Base-by-base conservation (phyloP, 1,140 invertebrate genomes). In the Hyles vespertilio region DNA sequence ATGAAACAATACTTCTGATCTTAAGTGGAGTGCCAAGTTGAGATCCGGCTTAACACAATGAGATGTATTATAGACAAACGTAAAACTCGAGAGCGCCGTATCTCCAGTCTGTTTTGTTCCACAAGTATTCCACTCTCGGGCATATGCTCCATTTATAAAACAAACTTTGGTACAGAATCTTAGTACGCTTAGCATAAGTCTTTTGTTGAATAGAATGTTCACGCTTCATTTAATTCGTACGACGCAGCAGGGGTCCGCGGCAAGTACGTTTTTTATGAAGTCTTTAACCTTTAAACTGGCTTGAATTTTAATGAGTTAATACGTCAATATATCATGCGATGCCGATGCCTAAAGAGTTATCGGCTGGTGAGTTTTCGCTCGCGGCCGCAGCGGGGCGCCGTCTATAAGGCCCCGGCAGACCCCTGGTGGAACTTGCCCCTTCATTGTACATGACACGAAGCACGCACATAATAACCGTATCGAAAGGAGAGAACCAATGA, bases 301-400 rank as follows among this genome's bases (percentile, higher is more conserved):
- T 79, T 80, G 73, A 73, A 77, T 81, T 81, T 77, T 72, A 81
- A 85, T 83, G 70, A 83, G 77, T 79, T 79, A 86, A 82, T 81
- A 81, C 76, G 70, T 79, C 80, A 72, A 82, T 82, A 70, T 70
- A 84, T 82, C 79, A 75, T 79, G 57, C 75, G 72, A 74, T 77
- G 73, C 65, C 62, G 67, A 73, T 67, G 62, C 63, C 67, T 74
- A 77, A 82, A 74, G 72, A 78, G 73, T 81, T 82, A 81, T 81
- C 70, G 71, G 67, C 67, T 77, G 70, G 73, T 67, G 65, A 63
- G 71, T 77, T 72, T 77, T 78, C 69, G 72, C 70, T 79, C 74
- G 67, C 67, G 62, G 60, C 69, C 84, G 7, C 84, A 77, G 78
- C 77, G 67, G 84, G 84, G 70, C 44, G 76, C 68, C 73, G 45